These are phyloP conservation scores for Drosophila monieri DNA, from an alignment of 2,888 invertebrate genomes.

Conservation along the genomic window DNA sequence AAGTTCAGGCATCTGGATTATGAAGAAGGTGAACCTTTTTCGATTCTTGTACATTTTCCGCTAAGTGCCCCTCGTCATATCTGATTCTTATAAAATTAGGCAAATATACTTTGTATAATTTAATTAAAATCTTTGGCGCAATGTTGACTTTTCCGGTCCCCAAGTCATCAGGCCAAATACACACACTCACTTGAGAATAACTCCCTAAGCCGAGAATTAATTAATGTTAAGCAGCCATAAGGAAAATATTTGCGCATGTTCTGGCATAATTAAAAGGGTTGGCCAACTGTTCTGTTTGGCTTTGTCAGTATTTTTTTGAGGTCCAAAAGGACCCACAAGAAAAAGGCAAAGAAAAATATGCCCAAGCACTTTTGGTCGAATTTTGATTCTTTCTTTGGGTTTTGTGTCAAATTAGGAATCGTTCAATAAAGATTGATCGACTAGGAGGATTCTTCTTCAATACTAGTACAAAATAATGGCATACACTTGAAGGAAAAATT, in stretches of 20 bases:
- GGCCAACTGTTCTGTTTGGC: slow-evolving; percentile 25
- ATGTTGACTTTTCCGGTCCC: slow-evolving; percentile 62
- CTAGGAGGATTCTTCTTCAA: background rate
- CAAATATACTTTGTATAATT: slow-evolving; percentile 68
- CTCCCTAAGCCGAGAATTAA: slow-evolving; percentile 64
- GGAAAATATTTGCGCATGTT: slow-evolving; percentile 75
- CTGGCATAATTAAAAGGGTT: slow-evolving; percentile 72
- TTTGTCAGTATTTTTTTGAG: slow-evolving; percentile 12
- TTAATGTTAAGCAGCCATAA: slow-evolving; percentile 68
- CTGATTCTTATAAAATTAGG: slow-evolving; percentile 48
- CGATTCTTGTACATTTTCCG: background rate
- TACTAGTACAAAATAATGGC: too few relatives aligned
- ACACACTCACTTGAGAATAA: slow-evolving; percentile 25
- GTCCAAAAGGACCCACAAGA: slow-evolving; percentile 13
- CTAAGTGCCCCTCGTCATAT: slow-evolving; percentile 11
- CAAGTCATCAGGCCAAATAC: slow-evolving; percentile 58
- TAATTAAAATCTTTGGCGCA: slow-evolving; percentile 69
- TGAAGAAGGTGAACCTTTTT: background rate
- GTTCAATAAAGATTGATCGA: background rate
- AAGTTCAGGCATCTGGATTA: background rate
- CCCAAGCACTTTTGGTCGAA: slow-evolving; percentile 33
- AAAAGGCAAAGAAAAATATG: slow-evolving; percentile 24
- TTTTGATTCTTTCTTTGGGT: slow-evolving; percentile 3
- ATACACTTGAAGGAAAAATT: too few relatives aligned
- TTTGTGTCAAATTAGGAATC: slow-evolving; percentile 16